These are phyloP conservation scores for Capromys pilorides DNA, from an alignment of 2,797 vertebrate species.

Conservation along the genomic window DNA sequence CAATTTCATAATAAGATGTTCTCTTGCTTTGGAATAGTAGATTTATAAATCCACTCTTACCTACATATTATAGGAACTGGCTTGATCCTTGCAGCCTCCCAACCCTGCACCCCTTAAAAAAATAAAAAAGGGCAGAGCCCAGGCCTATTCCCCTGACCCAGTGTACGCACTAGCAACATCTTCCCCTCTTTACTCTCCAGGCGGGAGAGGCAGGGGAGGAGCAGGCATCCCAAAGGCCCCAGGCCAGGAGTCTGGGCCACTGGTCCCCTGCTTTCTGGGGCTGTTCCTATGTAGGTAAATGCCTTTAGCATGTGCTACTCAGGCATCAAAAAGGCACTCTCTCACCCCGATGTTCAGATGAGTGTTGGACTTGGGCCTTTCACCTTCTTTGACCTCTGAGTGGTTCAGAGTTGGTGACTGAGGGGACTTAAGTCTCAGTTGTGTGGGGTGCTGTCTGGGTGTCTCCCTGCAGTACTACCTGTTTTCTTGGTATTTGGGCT, in stretches of 20 bases:
- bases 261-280: neutral
- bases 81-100: neutral
- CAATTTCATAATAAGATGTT: neutral
- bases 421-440: neutral
- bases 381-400: neutral
- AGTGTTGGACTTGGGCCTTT: neutral
- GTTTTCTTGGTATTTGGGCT: neutral
- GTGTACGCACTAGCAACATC: fast-evolving
- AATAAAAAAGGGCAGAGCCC: neutral
- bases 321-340: neutral
- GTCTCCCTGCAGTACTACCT: neutral
- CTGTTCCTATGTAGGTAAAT: neutral
- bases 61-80: neutral
- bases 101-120: neutral
- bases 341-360: neutral
- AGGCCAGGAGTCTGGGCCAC: neutral
- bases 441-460: neutral
- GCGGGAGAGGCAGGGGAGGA: neutral
- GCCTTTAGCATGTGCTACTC: neutral
- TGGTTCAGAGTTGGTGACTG: neutral
- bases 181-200: neutral
- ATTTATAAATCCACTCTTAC: neutral
- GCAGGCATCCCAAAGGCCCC: neutral
- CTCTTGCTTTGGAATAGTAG: conserved; percentile 4
- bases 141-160: neutral